These are phyloP conservation scores for Notoglanidium macrostoma DNA, from an alignment of 2,797 vertebrate genomes.

Conservation along the genomic window DNA sequence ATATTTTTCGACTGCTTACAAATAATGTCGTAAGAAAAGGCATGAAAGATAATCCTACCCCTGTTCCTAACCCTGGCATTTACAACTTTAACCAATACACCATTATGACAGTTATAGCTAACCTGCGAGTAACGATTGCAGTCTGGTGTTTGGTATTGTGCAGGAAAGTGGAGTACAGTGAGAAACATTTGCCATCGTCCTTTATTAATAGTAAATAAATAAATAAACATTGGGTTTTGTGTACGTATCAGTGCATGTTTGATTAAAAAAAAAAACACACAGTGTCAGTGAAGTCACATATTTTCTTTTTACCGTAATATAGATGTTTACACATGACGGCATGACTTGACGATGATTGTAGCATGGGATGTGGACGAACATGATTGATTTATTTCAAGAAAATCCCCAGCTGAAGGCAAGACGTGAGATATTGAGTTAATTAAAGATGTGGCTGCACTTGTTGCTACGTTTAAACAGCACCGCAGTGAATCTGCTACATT, in stretches of 20 bases:
- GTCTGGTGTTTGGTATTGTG: neutral
- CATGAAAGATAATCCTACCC: neutral
- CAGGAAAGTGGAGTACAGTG: neutral
- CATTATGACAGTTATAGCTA: neutral
- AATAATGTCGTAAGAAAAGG: neutral
- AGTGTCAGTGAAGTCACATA: neutral
- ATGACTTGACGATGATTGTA: neutral
- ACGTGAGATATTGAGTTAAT: neutral
- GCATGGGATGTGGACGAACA: neutral
- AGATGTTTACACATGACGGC: neutral
- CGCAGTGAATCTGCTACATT: neutral
- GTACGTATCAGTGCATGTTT: neutral
- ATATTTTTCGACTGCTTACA: neutral
- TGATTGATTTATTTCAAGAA: neutral
- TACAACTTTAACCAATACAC: neutral
- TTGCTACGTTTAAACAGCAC: neutral
- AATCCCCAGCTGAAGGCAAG: neutral
- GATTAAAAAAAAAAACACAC: neutral
- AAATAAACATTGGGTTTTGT: neutral
- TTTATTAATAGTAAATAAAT: neutral
- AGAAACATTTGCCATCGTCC: neutral
- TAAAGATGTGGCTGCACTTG: neutral
- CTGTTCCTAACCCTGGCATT: neutral
- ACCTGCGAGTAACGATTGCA: neutral
- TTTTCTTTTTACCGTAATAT: neutral